Percentiles rank a stretch among this genome's conserved stretches.
These are phyloP conservation scores for Plectropomus leopardus DNA, from an alignment of 2,113 vertebrate species.

Conservation along the genomic window DNA sequence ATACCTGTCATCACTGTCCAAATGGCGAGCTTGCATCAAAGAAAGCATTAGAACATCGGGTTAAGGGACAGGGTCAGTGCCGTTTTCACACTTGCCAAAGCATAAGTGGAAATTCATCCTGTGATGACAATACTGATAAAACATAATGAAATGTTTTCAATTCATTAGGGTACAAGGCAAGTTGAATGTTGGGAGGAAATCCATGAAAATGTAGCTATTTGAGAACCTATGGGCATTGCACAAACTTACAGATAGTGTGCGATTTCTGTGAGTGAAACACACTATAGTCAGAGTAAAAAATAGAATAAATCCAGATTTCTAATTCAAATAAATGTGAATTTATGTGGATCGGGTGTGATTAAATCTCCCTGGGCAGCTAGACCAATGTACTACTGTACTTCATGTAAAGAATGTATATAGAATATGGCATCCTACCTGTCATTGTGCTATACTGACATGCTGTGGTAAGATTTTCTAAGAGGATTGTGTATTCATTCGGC, in stretches of 20 bases:
- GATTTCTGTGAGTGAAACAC: not conserved
- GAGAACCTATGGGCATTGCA: not conserved
- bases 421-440: conserved; percentile 42
- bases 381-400: conserved; percentile 12
- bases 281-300: not conserved
- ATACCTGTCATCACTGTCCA: conserved; percentile 78
- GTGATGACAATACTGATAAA: conserved; percentile 62
- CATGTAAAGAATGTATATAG: conserved; percentile 2
- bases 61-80: conserved; percentile 58
- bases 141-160: conserved; percentile 52
- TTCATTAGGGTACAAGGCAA: conserved; percentile 17
- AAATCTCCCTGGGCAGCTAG: not conserved
- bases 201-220: conserved; percentile 6
- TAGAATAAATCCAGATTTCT: not conserved
- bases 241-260: not conserved
- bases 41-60: conserved; percentile 67
- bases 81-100: conserved; percentile 61
- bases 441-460: conserved; percentile 20
- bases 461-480: conserved; percentile 40
- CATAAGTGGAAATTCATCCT: conserved; percentile 62
- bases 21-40: conserved; percentile 75
- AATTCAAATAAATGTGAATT: conserved; percentile 1
- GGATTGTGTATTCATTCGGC: conserved; percentile 57
- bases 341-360: not conserved
- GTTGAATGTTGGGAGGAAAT: conserved; percentile 4